Evolutionary conservation across 2,113 vertebrate species (phyloP).

Genomic region (Scolopax mira): DNA sequence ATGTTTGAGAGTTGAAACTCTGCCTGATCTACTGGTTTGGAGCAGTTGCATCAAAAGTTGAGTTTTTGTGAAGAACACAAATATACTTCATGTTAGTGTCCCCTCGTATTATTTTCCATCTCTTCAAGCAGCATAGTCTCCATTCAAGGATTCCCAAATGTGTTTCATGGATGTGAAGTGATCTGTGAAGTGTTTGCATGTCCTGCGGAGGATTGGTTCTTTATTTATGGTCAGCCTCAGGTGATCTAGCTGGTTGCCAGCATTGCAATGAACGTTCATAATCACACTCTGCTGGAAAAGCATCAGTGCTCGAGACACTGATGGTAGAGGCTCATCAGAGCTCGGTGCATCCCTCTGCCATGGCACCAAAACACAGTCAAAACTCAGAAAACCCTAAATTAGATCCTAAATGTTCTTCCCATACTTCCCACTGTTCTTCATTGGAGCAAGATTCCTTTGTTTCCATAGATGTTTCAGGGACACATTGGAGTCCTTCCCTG

Average conservation of each 20-base stretch:
- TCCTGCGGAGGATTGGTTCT: background rate
- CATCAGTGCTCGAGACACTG: background rate
- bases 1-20: background rate
- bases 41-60: background rate
- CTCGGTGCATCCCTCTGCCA: background rate
- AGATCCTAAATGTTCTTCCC: background rate
- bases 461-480: background rate
- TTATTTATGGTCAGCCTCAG: background rate
- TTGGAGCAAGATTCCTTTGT: background rate
- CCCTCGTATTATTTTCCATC: background rate
- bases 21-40: background rate
- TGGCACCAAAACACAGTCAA: background rate
- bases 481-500: background rate
- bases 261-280: background rate
- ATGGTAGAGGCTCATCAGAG: background rate
- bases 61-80: background rate
- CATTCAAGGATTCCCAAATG: background rate
- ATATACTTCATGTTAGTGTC: background rate
- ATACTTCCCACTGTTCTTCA: background rate
- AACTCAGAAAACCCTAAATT: background rate
- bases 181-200: background rate
- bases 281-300: background rate
- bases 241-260: background rate
- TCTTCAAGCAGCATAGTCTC: background rate
- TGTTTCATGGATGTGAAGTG: background rate